phyloP scores from a whole-genome alignment of 2,888 invertebrate species.

The Melolontha melolontha region DNA sequence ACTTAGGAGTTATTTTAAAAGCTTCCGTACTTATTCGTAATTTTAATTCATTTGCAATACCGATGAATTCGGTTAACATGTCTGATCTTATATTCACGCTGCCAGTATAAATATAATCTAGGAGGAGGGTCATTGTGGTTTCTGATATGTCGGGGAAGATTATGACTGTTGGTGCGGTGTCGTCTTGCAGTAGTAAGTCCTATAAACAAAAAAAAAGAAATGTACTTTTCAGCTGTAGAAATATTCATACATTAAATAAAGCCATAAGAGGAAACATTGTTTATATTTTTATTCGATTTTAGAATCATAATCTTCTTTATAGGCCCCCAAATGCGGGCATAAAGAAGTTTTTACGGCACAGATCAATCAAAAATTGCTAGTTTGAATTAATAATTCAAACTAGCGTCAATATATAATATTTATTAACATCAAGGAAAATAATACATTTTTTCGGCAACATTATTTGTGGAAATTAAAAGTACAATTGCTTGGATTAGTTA shows the following conservation, averaged over 20 bases:
- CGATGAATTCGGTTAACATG: conserved; percentile 71
- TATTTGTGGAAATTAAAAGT: too few relatives aligned
- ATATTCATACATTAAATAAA: neutral
- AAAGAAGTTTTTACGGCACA: too few relatives aligned
- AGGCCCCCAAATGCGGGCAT: too few relatives aligned
- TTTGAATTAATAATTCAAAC: too few relatives aligned
- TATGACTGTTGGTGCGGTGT: conserved; percentile 70
- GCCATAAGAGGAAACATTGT: neutral
- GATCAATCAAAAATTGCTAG: too few relatives aligned
- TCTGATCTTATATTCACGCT: conserved; percentile 69
- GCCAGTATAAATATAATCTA: conserved; percentile 78
- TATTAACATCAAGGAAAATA: too few relatives aligned
- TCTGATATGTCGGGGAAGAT: conserved; percentile 75
- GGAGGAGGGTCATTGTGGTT: conserved; percentile 72
- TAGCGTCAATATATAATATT: too few relatives aligned
- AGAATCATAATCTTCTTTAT: too few relatives aligned
- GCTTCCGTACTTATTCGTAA: conserved; percentile 48
- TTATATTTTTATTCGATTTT: neutral
- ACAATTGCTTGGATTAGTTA: too few relatives aligned
- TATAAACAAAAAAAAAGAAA: conserved; percentile 47
- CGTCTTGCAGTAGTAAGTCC: conserved; percentile 58
- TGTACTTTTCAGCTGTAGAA: neutral
- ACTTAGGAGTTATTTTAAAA: conserved; percentile 3
- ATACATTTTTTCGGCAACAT: too few relatives aligned
- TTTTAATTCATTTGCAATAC: conserved; percentile 66